These are phyloP conservation scores for Campopleginae sp. DNA, from an alignment of 2,888 invertebrate species.

Conservation along the genomic window DNA sequence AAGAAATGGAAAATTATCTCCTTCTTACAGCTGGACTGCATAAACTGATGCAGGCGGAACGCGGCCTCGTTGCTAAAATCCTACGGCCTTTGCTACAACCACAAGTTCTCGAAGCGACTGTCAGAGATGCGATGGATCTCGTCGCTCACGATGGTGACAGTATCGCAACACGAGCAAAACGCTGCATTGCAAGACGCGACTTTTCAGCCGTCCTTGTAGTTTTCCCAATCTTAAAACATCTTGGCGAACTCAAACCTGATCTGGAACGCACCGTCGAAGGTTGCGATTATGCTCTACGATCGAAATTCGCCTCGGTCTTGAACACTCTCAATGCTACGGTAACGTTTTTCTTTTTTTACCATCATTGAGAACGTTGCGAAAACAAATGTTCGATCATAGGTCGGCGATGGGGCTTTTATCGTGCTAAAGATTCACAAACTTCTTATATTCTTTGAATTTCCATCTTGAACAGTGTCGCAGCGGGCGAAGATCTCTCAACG, in stretches of 20 bases:
- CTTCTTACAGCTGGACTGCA: constrained; percentile 93
- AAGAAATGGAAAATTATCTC: constrained; percentile 93
- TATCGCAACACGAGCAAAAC: constrained; percentile 90
- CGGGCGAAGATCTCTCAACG: background rate
- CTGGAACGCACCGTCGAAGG: constrained; percentile 92
- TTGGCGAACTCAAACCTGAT: constrained; percentile 91
- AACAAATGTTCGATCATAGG: background rate
- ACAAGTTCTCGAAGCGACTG: constrained; percentile 92
- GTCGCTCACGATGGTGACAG: constrained; percentile 95
- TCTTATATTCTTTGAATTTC: background rate
- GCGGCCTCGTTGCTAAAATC: constrained; percentile 92
- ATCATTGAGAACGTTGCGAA: background rate
- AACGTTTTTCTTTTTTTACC: constrained; percentile 80
- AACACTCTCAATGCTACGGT: constrained; percentile 91
- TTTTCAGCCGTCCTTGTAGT: constrained; percentile 92
- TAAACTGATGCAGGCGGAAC: constrained; percentile 94
- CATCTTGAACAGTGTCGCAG: background rate
- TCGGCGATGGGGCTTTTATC: background rate
- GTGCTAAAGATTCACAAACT: background rate
- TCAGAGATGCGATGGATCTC: constrained; percentile 93
- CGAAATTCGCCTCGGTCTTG: constrained; percentile 90
- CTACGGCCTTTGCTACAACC: constrained; percentile 93
- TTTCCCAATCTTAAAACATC: constrained; percentile 92
- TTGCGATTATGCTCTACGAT: constrained; percentile 88
- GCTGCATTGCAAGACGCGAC: constrained; percentile 91